These are phyloP conservation scores for Aromia moschata DNA, from an alignment of 2,888 invertebrate species.

Conservation along the genomic window DNA sequence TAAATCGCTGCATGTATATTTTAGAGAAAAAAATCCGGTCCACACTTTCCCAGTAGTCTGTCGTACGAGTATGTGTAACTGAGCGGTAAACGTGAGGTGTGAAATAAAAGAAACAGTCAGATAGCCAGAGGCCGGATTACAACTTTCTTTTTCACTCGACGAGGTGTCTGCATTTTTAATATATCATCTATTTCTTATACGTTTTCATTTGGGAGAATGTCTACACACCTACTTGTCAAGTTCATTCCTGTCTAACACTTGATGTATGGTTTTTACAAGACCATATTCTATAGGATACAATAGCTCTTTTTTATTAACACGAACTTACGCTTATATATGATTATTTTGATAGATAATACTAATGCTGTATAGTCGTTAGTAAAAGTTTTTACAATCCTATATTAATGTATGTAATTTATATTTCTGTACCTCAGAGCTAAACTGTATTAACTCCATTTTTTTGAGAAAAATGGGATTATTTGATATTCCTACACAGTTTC, in stretches of 20 bases:
- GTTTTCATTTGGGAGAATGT: background rate
- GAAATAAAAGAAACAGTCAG: slow-evolving; percentile 21
- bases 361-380: too few species aligned
- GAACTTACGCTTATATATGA: too few species aligned
- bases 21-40: slow-evolving; percentile 22
- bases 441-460: too few species aligned
- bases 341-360: too few species aligned
- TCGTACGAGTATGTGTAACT: background rate
- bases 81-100: slow-evolving; percentile 22
- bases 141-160: slow-evolving; percentile 29
- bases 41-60: slow-evolving; percentile 12
- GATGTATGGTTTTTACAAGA: too few species aligned
- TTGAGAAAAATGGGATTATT: too few species aligned
- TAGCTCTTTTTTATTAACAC: too few species aligned
- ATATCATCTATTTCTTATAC: slow-evolving; percentile 10
- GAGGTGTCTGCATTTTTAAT: slow-evolving; percentile 3
- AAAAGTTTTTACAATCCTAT: too few species aligned
- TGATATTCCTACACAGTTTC: too few species aligned
- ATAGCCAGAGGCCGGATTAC: slow-evolving; percentile 14
- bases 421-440: too few species aligned
- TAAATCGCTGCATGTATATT: slow-evolving; percentile 19
- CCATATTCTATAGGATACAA: too few species aligned
- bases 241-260: background rate
- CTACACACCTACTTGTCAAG: slow-evolving; percentile 8
- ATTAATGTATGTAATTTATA: too few species aligned